Evolutionary conservation across 2,113 vertebrate genomes (phyloP).

Genomic region (Cinclus cinclus): DNA sequence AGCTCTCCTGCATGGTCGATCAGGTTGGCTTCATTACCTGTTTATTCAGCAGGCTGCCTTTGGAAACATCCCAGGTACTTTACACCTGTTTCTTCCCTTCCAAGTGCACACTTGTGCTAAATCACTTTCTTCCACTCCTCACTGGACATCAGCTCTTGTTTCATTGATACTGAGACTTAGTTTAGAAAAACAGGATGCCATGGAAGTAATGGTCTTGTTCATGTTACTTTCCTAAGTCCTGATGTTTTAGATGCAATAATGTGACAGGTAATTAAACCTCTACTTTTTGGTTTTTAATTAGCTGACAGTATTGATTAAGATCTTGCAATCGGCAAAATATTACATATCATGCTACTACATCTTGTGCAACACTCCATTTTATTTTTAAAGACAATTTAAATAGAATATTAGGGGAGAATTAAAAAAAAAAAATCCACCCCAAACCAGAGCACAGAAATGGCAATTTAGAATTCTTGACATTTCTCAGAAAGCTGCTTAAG

Average conservation of each 20-base stretch:
- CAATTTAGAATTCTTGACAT: slow-evolving; percentile 17
- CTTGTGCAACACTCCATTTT: neutral
- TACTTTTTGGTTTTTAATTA: neutral
- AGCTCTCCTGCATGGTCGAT: neutral
- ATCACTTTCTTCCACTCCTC: neutral
- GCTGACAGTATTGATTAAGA: neutral
- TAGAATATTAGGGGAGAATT: neutral
- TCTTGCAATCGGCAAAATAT: neutral
- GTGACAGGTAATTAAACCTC: neutral
- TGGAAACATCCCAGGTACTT: neutral
- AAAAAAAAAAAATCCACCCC: fast-evolving
- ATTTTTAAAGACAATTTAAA: neutral
- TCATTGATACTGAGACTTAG: neutral
- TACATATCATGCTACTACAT: neutral
- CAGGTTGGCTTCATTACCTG: neutral
- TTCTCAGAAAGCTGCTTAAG: slow-evolving; percentile 45
- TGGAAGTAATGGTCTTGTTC: neutral
- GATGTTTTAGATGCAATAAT: neutral
- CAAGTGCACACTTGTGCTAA: neutral
- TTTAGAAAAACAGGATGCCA: neutral
- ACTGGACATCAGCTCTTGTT: neutral
- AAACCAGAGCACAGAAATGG: slow-evolving; percentile 5
- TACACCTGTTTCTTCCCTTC: neutral
- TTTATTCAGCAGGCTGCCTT: neutral
- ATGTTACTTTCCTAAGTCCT: neutral